A percentile compares a stretch with the other conserved stretches of the same genome.
Conservation (phyloP, 2,113 vertebrate species). For the Tretioscincus oriximinensis region DNA sequence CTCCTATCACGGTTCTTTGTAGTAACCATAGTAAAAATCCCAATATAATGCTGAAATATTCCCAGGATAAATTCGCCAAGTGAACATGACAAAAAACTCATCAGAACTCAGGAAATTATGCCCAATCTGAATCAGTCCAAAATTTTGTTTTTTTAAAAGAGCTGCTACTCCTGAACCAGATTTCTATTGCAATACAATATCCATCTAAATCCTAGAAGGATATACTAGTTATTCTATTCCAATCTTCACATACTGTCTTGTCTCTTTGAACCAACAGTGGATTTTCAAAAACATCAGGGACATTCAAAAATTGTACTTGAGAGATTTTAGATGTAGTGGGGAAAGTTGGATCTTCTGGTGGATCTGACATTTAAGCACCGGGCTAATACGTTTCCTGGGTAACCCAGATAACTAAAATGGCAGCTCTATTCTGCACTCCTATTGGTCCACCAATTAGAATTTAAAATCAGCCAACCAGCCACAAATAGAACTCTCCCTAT, state of each 20-base stretch:
- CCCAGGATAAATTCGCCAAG: background rate
- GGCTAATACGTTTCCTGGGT: background rate
- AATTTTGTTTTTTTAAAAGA: background rate
- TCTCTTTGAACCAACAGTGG: background rate
- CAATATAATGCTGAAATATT: no score
- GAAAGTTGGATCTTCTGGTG: background rate
- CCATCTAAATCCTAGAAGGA: background rate
- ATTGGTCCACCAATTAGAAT: background rate
- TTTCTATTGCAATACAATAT: no score
- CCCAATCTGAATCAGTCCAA: background rate
- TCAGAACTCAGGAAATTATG: background rate
- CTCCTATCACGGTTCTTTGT: no score
- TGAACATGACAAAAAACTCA: background rate
- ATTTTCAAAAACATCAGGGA: background rate
- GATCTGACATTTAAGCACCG: background rate
- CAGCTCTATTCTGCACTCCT: background rate
- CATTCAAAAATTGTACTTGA: background rate
- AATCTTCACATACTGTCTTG: background rate
- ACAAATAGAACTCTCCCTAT: background rate
- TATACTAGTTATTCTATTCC: background rate
- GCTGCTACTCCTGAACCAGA: background rate
- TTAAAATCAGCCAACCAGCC: background rate
- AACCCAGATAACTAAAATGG: background rate
- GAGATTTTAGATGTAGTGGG: background rate
- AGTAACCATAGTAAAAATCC: no score